Evolutionary conservation across 2,888 invertebrate genomes (phyloP).

Genomic region (Halictus ligatus): DNA sequence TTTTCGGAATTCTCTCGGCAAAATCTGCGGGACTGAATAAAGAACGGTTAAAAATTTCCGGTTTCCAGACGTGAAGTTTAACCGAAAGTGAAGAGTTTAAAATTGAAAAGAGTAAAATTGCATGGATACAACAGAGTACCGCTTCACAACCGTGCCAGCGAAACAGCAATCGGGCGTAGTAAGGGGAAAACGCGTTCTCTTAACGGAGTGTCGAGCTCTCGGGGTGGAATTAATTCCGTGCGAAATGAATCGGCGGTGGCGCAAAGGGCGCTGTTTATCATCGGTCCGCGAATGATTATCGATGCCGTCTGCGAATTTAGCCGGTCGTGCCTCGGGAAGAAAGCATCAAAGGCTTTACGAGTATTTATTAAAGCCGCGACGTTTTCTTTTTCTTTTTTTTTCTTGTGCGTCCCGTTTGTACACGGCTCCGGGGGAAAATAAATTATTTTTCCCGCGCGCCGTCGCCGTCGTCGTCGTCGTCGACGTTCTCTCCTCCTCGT

Average conservation of each 20-base stretch:
- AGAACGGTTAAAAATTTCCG: too few relatives aligned
- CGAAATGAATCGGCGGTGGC: slow-evolving; percentile 30
- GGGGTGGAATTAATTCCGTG: slow-evolving; percentile 57
- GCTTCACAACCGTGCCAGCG: neutral
- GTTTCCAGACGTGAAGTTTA: too few relatives aligned
- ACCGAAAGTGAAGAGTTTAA: neutral
- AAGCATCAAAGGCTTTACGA: slow-evolving; percentile 47
- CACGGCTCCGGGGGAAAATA: slow-evolving; percentile 32
- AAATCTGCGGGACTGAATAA: too few relatives aligned
- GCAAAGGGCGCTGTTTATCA: slow-evolving; percentile 17
- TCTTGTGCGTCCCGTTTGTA: slow-evolving; percentile 25
- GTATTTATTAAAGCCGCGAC: slow-evolving; percentile 45
- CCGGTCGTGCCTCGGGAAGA: slow-evolving; percentile 4
- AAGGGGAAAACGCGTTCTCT: too few relatives aligned
- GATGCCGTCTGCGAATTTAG: slow-evolving; percentile 41
- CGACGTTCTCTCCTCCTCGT: neutral
- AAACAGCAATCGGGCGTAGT: neutral
- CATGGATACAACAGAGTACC: neutral
- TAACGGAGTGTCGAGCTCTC: neutral
- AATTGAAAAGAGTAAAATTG: neutral
- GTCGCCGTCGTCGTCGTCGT: slow-evolving; percentile 12
- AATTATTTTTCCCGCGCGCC: slow-evolving; percentile 42
- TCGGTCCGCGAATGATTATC: slow-evolving; percentile 36
- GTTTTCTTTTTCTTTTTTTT: slow-evolving; percentile 7
- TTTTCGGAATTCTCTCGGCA: too few relatives aligned